Base-by-base conservation (phyloP, 2,888 invertebrate genomes). In the Pantelozetes paolii region DNA sequence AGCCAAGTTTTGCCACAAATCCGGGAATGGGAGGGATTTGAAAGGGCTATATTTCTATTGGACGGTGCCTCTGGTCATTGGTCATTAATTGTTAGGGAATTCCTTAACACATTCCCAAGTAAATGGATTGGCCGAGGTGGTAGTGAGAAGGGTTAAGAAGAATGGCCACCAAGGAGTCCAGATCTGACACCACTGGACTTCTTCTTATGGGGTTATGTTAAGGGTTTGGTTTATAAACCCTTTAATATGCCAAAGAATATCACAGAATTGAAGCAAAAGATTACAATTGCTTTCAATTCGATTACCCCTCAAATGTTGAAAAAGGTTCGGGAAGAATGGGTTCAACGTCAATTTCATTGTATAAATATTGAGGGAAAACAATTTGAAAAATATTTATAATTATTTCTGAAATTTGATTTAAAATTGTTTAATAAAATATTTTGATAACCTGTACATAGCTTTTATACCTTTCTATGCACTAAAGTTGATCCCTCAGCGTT, bases 101-200 rank as follows among this genome's bases (percentile, higher is more conserved):
- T 64, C 1, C 20, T 36, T 18, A 2, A 8, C 9, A 18, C 32
- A 32, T 36, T 70, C 26, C 28, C 30, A 2, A 3, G 42, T 3
- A 11, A 13, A 40, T 64, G 42, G 42, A 57, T 74, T 42, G 70
- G 69, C n/a, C 20, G 42, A n/a, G 20, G 36, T 30, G 72, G 72
- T 23, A 20, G 15, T n/a, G 40, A 20, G 13, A 13, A 20, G 6
- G 72, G 71, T 71, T 36, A 30, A 13, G 32, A n/a, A n/a, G 57
- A 72, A 32, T 59, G 62, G 72, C 72, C 72, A 6, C 59, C 72
- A 20, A 30, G 72, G 36, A 40, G 40, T 6, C 36, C 71, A 50
- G 71, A 48, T 30, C 18, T 72, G 2, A 59, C 72, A 2, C 57
- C 72, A 5, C 0, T 72, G 30, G 72, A 57, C n/a, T 72, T 72